Conservation (phyloP, 2,797 vertebrate species). For the Rhyacichthys aspro region DNA sequence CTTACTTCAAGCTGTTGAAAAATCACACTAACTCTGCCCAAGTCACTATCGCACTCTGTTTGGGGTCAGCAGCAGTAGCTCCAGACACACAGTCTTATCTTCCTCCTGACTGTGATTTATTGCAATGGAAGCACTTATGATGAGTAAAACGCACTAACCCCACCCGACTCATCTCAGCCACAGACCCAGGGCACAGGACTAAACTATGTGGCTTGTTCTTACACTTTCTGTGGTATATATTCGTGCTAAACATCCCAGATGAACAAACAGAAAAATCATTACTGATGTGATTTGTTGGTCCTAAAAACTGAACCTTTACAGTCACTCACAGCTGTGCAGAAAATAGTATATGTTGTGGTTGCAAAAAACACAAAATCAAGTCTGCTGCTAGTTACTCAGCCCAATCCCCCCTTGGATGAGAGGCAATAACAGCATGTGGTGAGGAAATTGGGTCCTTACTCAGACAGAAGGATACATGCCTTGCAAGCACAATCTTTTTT, state of each 20-base stretch:
- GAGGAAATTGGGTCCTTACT: conserved; percentile 70
- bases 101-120: conserved; percentile 40
- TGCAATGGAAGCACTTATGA: conserved; percentile 44
- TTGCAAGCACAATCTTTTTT: conserved; percentile 54
- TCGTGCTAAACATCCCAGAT: background rate
- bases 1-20: background rate
- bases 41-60: conserved; percentile 2
- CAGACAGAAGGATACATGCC: conserved; percentile 62
- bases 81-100: conserved; percentile 43
- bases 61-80: conserved; percentile 30
- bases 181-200: conserved; percentile 14
- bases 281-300: background rate
- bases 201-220: conserved; percentile 26
- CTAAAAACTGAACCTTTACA: too few species aligned
- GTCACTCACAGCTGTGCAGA: too few species aligned
- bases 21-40: background rate
- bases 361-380: conserved; percentile 76
- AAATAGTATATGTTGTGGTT: too few species aligned
- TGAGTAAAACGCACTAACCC: conserved; percentile 43
- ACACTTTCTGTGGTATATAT: conserved; percentile 9
- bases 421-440: conserved; percentile 74
- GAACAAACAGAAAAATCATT: background rate
- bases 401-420: conserved; percentile 73
- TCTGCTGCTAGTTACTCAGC: conserved; percentile 76
- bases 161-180: conserved; percentile 13